Percentiles rank a stretch among this genome's conserved stretches.
Evolutionary conservation across 2,888 invertebrate species (phyloP).

Genomic region (Tiliacea aurago): DNA sequence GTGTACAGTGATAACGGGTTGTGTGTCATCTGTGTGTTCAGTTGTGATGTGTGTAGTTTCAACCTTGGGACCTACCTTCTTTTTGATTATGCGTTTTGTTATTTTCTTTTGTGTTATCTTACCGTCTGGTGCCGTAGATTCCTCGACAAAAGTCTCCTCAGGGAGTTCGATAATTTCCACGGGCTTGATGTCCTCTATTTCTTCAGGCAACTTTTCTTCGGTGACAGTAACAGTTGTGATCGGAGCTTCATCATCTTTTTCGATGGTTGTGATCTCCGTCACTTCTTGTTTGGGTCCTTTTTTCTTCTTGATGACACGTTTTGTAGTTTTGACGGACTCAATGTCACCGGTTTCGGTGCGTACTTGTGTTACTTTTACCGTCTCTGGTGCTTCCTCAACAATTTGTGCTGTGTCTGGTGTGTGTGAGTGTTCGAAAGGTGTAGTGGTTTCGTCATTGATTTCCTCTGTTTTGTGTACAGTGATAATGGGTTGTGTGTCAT

Average conservation of each 20-base stretch:
- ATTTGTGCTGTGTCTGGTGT: constrained; percentile 67
- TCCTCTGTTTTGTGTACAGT: constrained; percentile 60
- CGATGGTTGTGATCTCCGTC: not conserved
- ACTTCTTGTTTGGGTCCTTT: not conserved
- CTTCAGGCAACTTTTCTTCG: not conserved
- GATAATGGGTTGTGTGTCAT: constrained; percentile 29
- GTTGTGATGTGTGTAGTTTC: not conserved
- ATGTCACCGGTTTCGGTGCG: accelerated
- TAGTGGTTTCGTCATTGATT: constrained; percentile 59
- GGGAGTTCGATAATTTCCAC: not conserved
- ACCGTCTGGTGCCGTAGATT: accelerated
- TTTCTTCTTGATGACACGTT: not conserved
- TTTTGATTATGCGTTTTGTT: accelerated
- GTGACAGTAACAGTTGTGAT: not conserved
- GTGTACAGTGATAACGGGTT: not conserved
- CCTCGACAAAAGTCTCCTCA: not conserved
- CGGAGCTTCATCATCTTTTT: not conserved
- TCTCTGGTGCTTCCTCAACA: constrained; percentile 59
- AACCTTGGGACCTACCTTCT: not conserved
- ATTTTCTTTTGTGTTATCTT: not conserved
- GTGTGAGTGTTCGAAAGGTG: constrained; percentile 49
- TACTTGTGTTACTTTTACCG: constrained; percentile 32
- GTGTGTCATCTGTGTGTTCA: not conserved
- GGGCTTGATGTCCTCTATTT: accelerated
- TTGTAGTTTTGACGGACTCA: accelerated